Conservation (phyloP, 2,888 invertebrate species). For the Anodontia alba region DNA sequence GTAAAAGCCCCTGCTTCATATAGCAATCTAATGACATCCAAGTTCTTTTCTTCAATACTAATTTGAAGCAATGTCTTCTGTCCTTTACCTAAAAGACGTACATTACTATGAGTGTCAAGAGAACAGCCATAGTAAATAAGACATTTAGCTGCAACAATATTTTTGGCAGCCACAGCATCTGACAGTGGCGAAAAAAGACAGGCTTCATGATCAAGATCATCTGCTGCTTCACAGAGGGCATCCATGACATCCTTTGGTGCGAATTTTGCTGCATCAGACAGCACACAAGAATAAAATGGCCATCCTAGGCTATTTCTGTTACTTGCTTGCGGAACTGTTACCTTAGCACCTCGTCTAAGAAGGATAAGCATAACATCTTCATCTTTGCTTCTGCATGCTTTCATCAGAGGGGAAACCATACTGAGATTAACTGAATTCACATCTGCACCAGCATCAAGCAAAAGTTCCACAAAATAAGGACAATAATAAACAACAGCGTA, state of each 20-base stretch:
- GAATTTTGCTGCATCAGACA: slow-evolving; percentile 50
- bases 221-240: slow-evolving; percentile 40
- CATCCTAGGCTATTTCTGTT: slow-evolving; percentile 3
- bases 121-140: slow-evolving; percentile 48
- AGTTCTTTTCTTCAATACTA: slow-evolving; percentile 41
- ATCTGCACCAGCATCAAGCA: slow-evolving; percentile 40
- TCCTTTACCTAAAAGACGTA: slow-evolving; percentile 24
- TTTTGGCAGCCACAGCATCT: slow-evolving; percentile 42
- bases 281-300: neutral
- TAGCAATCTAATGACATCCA: slow-evolving; percentile 45
- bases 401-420: slow-evolving; percentile 50
- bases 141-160: slow-evolving; percentile 47
- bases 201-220: slow-evolving; percentile 52
- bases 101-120: slow-evolving; percentile 32
- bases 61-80: slow-evolving; percentile 34
- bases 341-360: slow-evolving; percentile 50
- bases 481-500: slow-evolving; percentile 41
- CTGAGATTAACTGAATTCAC: slow-evolving; percentile 46
- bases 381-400: slow-evolving; percentile 36
- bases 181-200: slow-evolving; percentile 48
- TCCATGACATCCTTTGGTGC: slow-evolving; percentile 39
- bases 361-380: slow-evolving; percentile 36
- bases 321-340: slow-evolving; percentile 26
- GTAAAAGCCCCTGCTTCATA: slow-evolving; percentile 49
- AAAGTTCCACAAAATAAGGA: slow-evolving; percentile 37